Base-by-base conservation (phyloP, 2,888 invertebrate species). In the Chloroclystis v-ata region DNA sequence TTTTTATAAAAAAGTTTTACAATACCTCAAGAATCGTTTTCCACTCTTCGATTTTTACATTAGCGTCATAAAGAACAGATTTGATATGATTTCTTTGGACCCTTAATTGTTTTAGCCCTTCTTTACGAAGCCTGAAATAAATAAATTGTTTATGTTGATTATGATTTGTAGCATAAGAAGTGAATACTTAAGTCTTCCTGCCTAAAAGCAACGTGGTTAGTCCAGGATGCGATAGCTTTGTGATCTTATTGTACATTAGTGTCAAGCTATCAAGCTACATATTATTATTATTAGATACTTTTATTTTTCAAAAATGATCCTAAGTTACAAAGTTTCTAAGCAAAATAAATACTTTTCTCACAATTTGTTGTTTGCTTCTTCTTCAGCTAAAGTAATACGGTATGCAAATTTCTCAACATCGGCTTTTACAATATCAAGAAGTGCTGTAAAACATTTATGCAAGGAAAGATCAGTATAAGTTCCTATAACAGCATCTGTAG, bases 1-100 rank as follows among this genome's bases (percentile, higher is more conserved):
- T n/a, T n/a, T n/a, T n/a, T n/a, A n/a, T n/a, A n/a, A n/a, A n/a
- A n/a, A n/a, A n/a, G n/a, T n/a, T n/a, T n/a, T n/a, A n/a, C n/a
- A n/a, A n/a, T 41, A 82, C 82, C 64, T 82, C 80, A 13, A 79
- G 69, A 60, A 67, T 52, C 14, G 63, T 60, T 42, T 55, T 70
- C 0, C 80, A 65, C 1, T 56, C 43, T 24, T 76, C 75, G 37
- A 81, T 70, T 25, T 55, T 60, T 3, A 61, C 54, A 40, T 82
- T 62, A 11, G 71, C 68, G 25, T 82, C 82, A 47, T 82, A 82
- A 8, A 66, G 49, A 4, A 75, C 65, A 0, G 75, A 60, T 53
- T 79, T 82, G 20, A 69, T 58, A 54, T 78, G 76, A 54, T 75
- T 82, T 1, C 80, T 67, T 26, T 74, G 78, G 35, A 75, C 75